Conservation (phyloP, 2,113 vertebrate genomes). For the Apodemus sylvaticus region DNA sequence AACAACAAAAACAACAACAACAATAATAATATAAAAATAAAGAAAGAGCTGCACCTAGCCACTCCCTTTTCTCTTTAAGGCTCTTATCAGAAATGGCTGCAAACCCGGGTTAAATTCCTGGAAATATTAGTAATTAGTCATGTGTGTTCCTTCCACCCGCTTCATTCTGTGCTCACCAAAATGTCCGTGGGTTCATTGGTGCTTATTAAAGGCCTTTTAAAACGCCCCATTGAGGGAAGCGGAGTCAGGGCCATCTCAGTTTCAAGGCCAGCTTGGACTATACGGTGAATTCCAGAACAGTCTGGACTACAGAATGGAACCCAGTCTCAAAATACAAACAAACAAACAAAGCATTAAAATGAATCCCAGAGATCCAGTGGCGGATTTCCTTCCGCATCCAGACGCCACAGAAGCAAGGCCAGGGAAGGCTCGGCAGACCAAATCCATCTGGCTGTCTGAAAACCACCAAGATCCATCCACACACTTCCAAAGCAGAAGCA, state of each 20-base stretch:
- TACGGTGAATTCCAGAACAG: neutral
- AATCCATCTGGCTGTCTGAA: neutral
- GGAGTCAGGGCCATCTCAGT: too few species aligned
- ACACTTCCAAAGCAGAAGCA: too few species aligned
- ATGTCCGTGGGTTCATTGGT: neutral
- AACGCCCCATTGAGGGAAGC: neutral
- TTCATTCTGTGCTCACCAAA: neutral
- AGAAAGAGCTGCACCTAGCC: too few species aligned
- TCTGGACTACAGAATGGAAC: neutral
- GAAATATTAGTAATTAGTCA: neutral
- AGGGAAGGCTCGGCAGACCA: too few species aligned
- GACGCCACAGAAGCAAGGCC: neutral
- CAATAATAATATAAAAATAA: too few species aligned
- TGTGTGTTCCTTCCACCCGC: neutral
- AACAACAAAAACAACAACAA: too few species aligned
- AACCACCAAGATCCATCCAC: neutral
- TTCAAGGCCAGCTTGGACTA: neutral
- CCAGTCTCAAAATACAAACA: neutral
- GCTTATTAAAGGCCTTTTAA: neutral
- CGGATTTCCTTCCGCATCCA: too few species aligned
- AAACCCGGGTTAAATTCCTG: neutral
- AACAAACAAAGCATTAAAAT: neutral
- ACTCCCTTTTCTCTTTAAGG: neutral
- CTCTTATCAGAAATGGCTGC: neutral
- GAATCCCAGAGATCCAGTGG: too few species aligned